Conservation (phyloP, 1,140 invertebrate genomes). For the Diorhabda elongata region DNA sequence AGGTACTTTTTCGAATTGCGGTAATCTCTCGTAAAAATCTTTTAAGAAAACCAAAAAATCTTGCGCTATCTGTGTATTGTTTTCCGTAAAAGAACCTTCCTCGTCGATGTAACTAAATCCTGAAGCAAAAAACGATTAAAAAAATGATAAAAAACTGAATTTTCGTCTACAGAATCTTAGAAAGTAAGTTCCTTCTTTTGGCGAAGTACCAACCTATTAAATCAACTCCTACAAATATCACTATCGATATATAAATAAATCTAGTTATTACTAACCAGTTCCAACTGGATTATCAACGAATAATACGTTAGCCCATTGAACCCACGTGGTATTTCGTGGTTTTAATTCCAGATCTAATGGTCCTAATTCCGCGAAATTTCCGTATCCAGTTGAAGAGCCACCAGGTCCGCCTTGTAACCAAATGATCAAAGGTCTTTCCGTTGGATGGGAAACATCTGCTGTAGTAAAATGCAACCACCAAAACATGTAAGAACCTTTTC, state of each 20-base stretch:
- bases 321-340: constrained; percentile 69
- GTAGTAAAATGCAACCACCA: constrained; percentile 78
- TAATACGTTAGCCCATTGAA: constrained; percentile 68
- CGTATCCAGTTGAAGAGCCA: constrained; percentile 69
- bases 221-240: too few relatives aligned
- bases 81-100: constrained; percentile 52
- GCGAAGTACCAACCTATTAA: too few relatives aligned
- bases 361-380: constrained; percentile 76
- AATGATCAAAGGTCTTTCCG: constrained; percentile 65
- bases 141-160: too few relatives aligned
- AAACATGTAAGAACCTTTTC: constrained; percentile 71
- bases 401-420: constrained; percentile 67
- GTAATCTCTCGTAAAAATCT: constrained; percentile 58
- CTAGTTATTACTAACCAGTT: too few relatives aligned
- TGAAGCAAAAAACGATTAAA: constrained; percentile 34
- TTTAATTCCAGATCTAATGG: constrained; percentile 63
- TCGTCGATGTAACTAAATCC: constrained; percentile 80
- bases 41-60: constrained; percentile 72
- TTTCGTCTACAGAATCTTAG: too few relatives aligned
- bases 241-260: too few relatives aligned
- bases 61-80: constrained; percentile 70
- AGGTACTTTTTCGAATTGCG: constrained; percentile 65
- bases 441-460: constrained; percentile 52
- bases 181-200: too few relatives aligned
- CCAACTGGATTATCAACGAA: constrained; percentile 79